Conservation (phyloP, 2,113 vertebrate species). For the Upupa epops region DNA sequence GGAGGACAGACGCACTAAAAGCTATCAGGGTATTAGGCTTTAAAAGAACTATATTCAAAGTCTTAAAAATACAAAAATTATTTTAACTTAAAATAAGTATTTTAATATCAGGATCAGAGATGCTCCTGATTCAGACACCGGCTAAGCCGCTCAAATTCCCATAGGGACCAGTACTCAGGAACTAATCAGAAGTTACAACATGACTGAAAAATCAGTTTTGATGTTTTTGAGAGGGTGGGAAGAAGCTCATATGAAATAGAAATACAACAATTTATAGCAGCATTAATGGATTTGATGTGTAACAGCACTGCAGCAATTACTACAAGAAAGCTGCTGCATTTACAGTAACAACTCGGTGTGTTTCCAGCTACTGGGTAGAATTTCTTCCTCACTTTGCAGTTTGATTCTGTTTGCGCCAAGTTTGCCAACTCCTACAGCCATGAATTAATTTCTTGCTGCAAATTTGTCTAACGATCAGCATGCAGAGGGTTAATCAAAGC, state of each 20-base stretch:
- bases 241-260: neutral
- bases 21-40: neutral
- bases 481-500: no score
- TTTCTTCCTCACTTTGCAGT: neutral
- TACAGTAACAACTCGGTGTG: neutral
- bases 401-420: neutral
- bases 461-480: neutral
- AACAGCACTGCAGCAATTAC: slow-evolving; percentile 6
- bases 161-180: neutral
- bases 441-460: neutral
- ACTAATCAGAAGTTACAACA: neutral
- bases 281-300: neutral
- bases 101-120: neutral
- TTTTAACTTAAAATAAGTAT: neutral
- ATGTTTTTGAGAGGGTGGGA: neutral
- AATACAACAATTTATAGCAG: neutral
- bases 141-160: neutral
- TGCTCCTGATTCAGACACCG: neutral
- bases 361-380: neutral
- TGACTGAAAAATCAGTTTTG: neutral
- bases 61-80: neutral
- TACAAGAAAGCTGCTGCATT: neutral
- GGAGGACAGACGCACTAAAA: neutral
- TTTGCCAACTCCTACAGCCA: neutral
- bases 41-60: neutral